Percentiles rank a stretch among this genome's conserved stretches.
Evolutionary conservation across 2,113 vertebrate genomes (phyloP).

Genomic region (Centrocercus urophasianus): DNA sequence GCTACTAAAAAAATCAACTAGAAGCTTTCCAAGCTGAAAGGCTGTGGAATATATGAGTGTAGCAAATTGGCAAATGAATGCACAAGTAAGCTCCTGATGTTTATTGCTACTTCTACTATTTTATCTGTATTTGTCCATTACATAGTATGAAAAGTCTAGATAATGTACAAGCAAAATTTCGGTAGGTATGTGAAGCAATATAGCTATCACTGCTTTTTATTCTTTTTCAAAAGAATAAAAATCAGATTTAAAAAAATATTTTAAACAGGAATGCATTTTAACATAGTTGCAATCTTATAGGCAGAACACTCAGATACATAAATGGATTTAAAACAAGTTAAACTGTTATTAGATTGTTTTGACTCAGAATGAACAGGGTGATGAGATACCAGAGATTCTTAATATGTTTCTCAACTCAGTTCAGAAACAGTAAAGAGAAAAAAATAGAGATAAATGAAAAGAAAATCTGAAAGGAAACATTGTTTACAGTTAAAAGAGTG

Average conservation of each 20-base stretch:
- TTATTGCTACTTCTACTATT: neutral
- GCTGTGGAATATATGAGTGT: slow-evolving; percentile 59
- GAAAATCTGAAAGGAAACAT: neutral
- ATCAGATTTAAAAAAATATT: neutral
- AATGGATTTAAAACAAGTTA: neutral
- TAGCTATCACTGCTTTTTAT: neutral
- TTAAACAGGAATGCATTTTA: neutral
- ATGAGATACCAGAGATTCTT: neutral
- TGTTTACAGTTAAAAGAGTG: neutral
- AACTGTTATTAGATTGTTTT: neutral
- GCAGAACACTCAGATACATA: neutral
- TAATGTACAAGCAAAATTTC: neutral
- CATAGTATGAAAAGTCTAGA: neutral
- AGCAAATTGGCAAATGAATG: slow-evolving; percentile 65
- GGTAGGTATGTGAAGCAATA: neutral
- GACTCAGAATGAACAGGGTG: neutral
- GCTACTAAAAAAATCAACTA: slow-evolving; percentile 69
- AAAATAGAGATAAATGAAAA: neutral
- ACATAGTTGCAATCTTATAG: neutral
- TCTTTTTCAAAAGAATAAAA: neutral
- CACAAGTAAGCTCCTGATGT: slow-evolving; percentile 21
- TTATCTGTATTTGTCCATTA: slow-evolving; percentile 26
- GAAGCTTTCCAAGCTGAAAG: slow-evolving; percentile 73
- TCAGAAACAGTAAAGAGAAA: neutral
- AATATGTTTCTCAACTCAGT: neutral